phyloP scores from a whole-genome alignment of 2,113 vertebrate species.

The Pandion haliaetus region DNA sequence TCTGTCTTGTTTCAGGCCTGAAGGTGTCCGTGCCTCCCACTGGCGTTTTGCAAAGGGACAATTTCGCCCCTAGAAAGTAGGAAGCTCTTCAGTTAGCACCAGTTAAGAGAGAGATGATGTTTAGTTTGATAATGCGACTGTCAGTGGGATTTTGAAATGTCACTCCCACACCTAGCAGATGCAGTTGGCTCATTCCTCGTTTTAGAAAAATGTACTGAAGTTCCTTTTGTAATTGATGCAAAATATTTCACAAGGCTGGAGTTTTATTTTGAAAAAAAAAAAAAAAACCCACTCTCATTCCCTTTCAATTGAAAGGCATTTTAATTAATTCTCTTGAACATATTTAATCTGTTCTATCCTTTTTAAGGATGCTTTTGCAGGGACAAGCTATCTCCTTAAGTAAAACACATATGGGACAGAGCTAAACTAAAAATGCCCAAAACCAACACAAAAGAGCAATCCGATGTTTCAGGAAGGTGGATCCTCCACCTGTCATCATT shows the following conservation, averaged over 20 bases:
- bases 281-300: background rate
- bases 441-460: background rate
- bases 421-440: background rate
- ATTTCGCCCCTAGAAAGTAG: background rate
- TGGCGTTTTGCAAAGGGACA: rapidly evolving
- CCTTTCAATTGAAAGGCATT: background rate
- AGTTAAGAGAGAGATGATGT: background rate
- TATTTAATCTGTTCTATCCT: background rate
- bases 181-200: conserved; percentile 6
- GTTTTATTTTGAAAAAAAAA: background rate
- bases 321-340: background rate
- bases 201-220: conserved; percentile 32
- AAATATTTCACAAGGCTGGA: conserved; percentile 17
- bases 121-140: conserved; percentile 20
- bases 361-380: background rate
- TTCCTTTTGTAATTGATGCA: conserved; percentile 44
- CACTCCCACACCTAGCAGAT: conserved; percentile 65
- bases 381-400: background rate
- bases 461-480: background rate
- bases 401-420: background rate
- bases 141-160: conserved; percentile 58
- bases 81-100: background rate
- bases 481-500: background rate
- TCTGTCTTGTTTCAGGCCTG: background rate
- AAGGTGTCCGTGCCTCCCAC: background rate